phyloP scores from a whole-genome alignment of 2,888 invertebrate species.

The Rapana venosa region DNA sequence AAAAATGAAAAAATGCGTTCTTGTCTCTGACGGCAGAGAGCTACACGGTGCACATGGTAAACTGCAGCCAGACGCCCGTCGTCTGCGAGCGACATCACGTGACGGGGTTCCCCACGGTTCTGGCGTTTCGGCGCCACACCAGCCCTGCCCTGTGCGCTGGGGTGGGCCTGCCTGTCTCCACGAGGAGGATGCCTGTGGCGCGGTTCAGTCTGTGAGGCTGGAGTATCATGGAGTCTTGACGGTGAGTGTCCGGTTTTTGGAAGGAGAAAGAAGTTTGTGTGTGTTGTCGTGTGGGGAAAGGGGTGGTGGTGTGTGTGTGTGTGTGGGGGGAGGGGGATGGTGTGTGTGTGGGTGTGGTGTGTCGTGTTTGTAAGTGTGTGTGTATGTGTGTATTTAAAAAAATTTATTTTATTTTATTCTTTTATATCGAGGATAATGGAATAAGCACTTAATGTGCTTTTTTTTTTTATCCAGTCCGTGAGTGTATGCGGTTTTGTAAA shows the following conservation, averaged over 20 bases:
- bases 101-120: constrained; percentile 67
- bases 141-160: neutral
- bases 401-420: too few relatives aligned
- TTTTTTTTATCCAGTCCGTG: too few relatives aligned
- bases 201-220: constrained; percentile 50
- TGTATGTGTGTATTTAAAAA: too few relatives aligned
- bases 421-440: too few relatives aligned
- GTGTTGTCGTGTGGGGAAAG: neutral
- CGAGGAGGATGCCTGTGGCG: neutral
- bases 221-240: constrained; percentile 70
- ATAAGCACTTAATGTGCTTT: too few relatives aligned
- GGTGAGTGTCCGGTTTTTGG: constrained; percentile 50
- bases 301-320: neutral
- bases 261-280: neutral
- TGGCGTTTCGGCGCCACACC: constrained; percentile 59
- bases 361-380: too few relatives aligned
- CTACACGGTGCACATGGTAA: constrained; percentile 66
- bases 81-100: constrained; percentile 63
- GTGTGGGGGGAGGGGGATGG: too few relatives aligned
- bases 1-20: too few relatives aligned
- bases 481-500: too few relatives aligned
- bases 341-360: too few relatives aligned
- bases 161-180: neutral
- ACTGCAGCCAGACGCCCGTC: constrained; percentile 63
- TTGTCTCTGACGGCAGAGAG: constrained; percentile 59